Conservation (phyloP, 2,113 vertebrate species). For the Euleptes europaea region DNA sequence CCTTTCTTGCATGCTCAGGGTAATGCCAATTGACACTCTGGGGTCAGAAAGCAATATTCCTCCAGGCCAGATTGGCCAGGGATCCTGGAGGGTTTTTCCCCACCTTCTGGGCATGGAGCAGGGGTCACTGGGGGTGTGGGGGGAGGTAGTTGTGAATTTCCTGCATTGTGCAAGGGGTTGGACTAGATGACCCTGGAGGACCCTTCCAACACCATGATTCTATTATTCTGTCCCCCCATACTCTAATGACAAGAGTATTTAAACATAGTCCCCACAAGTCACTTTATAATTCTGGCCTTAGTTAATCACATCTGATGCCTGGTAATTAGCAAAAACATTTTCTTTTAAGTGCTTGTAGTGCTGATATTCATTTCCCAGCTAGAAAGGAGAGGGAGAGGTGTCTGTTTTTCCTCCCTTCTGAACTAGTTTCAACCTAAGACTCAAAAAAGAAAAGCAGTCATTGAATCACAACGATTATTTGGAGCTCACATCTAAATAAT, state of each 20-base stretch:
- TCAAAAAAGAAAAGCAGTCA: constrained; percentile 45
- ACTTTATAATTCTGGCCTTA: neutral
- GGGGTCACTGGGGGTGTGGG: no score
- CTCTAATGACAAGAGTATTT: neutral
- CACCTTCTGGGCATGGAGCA: no score
- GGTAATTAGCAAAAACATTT: constrained; percentile 22
- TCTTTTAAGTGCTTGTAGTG: constrained; percentile 12
- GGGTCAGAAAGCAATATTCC: no score
- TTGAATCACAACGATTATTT: constrained; percentile 62
- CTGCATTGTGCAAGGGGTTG: no score
- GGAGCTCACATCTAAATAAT: constrained; percentile 66
- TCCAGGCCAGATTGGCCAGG: no score
- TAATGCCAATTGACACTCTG: no score
- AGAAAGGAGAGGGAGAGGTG: constrained; percentile 31
- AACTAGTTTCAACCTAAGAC: constrained; percentile 61
- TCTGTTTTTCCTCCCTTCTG: constrained; percentile 41
- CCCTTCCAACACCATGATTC: no score
- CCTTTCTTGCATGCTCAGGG: no score
- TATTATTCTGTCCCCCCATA: neutral
- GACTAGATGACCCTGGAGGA: no score
- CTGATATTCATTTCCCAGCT: constrained; percentile 43
- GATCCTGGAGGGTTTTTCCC: no score
- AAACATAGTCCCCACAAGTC: neutral
- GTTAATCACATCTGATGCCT: neutral
- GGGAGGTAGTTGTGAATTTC: no score